A percentile compares a stretch with the other conserved stretches of the same genome.
These are phyloP conservation scores for Mizuhopecten yessoensis DNA, from an alignment of 1,140 invertebrate species.

Conservation along the genomic window DNA sequence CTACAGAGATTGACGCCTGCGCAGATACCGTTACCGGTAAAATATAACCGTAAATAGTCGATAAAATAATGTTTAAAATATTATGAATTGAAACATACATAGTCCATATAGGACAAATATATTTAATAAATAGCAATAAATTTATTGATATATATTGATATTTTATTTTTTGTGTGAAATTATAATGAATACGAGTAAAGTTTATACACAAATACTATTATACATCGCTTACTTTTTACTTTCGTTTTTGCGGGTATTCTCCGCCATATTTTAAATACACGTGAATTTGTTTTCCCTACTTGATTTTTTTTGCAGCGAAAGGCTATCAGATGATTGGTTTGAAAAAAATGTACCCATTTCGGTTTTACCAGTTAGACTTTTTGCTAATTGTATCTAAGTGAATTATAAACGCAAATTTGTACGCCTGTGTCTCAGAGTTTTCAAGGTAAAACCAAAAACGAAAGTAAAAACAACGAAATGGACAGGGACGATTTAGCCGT, in stretches of 20 bases:
- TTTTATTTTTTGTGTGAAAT: too few species aligned
- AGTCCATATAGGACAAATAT: background rate
- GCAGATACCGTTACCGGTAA: background rate
- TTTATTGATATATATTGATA: too few species aligned
- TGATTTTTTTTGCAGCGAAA: background rate
- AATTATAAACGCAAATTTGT: background rate
- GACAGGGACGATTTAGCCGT: too few species aligned
- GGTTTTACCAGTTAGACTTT: background rate
- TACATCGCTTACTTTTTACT: background rate
- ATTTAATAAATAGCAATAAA: too few species aligned
- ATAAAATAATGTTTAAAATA: background rate
- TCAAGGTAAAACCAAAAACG: background rate
- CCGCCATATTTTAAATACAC: conserved; percentile 7
- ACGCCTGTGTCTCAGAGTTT: background rate
- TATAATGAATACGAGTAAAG: too few species aligned
- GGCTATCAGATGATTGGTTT: background rate
- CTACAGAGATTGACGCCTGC: conserved; percentile 24
- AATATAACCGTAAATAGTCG: background rate
- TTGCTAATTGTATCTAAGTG: background rate
- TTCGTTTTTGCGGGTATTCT: background rate
- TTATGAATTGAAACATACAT: background rate
- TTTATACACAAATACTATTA: too few species aligned
- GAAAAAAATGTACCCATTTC: background rate
- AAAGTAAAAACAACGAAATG: too few species aligned
- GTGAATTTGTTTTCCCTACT: conserved; percentile 10